These are phyloP conservation scores for Carapus acus DNA, from an alignment of 2,797 vertebrate species.

Conservation along the genomic window DNA sequence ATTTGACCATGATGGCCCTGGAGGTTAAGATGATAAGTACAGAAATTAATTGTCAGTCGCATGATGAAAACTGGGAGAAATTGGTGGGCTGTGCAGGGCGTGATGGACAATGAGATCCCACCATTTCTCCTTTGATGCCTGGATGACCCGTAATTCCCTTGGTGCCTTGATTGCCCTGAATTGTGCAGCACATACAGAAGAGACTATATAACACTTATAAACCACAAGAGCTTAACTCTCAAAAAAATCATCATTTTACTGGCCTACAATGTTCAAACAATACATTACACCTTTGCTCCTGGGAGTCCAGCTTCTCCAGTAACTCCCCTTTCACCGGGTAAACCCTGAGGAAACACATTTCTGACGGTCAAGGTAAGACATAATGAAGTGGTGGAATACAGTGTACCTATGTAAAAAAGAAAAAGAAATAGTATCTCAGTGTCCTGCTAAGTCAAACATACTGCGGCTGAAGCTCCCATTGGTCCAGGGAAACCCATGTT, in stretches of 20 bases:
- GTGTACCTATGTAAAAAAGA: no score
- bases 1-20: slow-evolving; percentile 59
- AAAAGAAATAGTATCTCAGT: no score
- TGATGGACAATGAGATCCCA: slow-evolving; percentile 36
- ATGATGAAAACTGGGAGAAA: slow-evolving; percentile 1
- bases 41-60: slow-evolving; percentile 4
- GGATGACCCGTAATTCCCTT: slow-evolving; percentile 50
- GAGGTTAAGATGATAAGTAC: slow-evolving; percentile 10
- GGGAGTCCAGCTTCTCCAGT: slow-evolving; percentile 56
- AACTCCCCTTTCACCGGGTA: slow-evolving; percentile 58
- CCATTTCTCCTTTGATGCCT: slow-evolving; percentile 62
- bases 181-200: slow-evolving; percentile 25
- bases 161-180: slow-evolving; percentile 65
- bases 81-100: background rate
- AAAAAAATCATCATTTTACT: background rate
- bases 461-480: slow-evolving; percentile 54
- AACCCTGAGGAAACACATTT: slow-evolving; percentile 54
- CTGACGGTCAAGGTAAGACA: background rate
- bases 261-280: slow-evolving; percentile 8
- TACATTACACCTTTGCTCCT: slow-evolving; percentile 64
- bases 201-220: slow-evolving; percentile 5
- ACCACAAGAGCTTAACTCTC: accelerated
- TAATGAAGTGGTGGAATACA: no score
- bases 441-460: slow-evolving; percentile 40
- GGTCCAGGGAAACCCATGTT: slow-evolving; percentile 54